Percentiles rank a stretch among this genome's conserved stretches.
Conservation (phyloP, 2,113 vertebrate genomes). For the Echinops telfairi region DNA sequence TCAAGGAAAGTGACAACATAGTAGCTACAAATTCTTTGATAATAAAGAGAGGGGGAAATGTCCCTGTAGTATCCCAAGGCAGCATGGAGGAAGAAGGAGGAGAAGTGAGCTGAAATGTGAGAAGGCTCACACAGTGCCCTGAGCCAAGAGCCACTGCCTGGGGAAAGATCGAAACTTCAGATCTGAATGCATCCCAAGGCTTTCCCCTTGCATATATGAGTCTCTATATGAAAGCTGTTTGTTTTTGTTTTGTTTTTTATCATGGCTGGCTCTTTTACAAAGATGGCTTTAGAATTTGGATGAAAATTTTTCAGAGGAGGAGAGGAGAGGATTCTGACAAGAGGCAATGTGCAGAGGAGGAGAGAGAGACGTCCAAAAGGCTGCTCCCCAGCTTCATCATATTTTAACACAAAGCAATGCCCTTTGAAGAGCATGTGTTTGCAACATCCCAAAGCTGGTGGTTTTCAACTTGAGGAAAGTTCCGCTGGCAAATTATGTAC, state of each 20-base stretch:
- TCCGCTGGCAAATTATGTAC: slow-evolving; percentile 35
- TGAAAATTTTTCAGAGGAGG: not conserved
- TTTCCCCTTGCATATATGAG: not conserved
- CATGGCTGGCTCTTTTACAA: too few relatives aligned
- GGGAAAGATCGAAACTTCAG: not conserved
- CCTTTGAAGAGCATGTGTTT: slow-evolving; percentile 59
- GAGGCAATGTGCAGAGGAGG: not conserved
- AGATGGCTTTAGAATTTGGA: not conserved
- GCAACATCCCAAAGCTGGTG: slow-evolving; percentile 1
- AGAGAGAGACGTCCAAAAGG: slow-evolving; percentile 9
- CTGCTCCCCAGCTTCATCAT: slow-evolving; percentile 44
- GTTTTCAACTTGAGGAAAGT: slow-evolving; percentile 56
- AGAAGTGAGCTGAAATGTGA: not conserved
- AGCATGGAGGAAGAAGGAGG: not conserved
- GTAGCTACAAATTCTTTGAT: not conserved
- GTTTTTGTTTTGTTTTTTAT: too few relatives aligned
- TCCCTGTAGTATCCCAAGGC: not conserved
- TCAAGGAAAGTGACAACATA: not conserved
- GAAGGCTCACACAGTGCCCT: not conserved
- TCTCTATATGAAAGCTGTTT: too few relatives aligned
- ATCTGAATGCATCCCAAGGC: not conserved
- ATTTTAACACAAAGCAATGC: slow-evolving; percentile 52
- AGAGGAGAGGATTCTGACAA: slow-evolving; percentile 1
- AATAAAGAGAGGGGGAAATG: slow-evolving; percentile 7
- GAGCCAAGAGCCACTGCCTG: not conserved